Base-by-base conservation (phyloP, 2,797 vertebrate species). In the Bradypodion pumilum region DNA sequence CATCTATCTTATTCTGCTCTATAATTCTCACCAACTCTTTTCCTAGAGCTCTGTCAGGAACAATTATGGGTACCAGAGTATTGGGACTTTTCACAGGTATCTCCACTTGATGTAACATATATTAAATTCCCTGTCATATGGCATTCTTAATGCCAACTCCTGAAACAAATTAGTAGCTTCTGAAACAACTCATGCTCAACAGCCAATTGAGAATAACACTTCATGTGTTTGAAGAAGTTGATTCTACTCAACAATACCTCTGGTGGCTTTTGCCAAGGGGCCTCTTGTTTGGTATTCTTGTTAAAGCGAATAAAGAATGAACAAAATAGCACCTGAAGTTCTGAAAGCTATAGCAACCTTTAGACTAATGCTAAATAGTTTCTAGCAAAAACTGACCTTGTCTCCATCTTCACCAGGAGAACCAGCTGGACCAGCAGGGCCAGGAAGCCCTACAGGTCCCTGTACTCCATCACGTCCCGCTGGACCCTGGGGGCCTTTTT, bases 321-420 rank as follows among this genome's bases (percentile, higher is more conserved):
- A 49, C 15, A 19, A 4, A 59, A 32, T 4, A 59, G 25, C 9
- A 8, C 8, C 21, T 9, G 46, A 66, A 72, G 32, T 72, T 60
- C 70, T 42, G 52, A 37, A 81, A 60, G 29, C 49, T 73, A 60
- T 9, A 44, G 60, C 10, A 83, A 66, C 60, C 5, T 85, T 78
- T 59, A 56, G 5, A 66, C 2, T 79, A 42, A 44, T 35, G 8
- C 19, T 56, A 56, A 4, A 82, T 5, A 68, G 49, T 60, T 7
- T 19, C 1, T 0, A 52, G 8, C 59, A 74, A 25, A 2, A 85
- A 93, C 95, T 91, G 68, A 99, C 99, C 97, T 99, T 99, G 95
- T 99, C 98, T 84, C 99, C 99, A 2, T 99, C 98, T 94, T 99
- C 99, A 94, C 99, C 99, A 0, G 98, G 98, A 89, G 98, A 98